Conservation (phyloP, 2,888 invertebrate genomes). For the Pomacea canaliculata region DNA sequence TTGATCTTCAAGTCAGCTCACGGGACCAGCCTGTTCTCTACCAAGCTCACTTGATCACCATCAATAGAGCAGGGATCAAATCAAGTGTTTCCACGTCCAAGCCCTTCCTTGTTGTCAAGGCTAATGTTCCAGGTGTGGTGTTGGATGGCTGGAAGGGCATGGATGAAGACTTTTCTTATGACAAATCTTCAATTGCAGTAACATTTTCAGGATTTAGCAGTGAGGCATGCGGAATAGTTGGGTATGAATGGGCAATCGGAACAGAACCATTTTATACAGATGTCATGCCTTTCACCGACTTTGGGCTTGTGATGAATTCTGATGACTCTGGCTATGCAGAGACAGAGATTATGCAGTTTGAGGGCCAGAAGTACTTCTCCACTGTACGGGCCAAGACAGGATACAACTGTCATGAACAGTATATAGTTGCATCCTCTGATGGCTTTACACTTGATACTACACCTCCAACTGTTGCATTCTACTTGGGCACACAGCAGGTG, state of each 20-base stretch:
- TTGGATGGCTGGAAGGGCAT: constrained; percentile 45
- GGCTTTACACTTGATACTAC: constrained; percentile 47
- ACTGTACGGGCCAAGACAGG: constrained; percentile 51
- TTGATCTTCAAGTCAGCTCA: constrained; percentile 1
- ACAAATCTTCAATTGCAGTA: constrained; percentile 47
- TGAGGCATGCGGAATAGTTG: constrained; percentile 47
- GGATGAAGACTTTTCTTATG: constrained; percentile 43
- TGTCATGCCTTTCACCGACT: constrained; percentile 44
- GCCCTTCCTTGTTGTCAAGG: constrained; percentile 34
- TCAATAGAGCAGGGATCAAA: constrained; percentile 33
- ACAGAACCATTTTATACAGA: constrained; percentile 46
- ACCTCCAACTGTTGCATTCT: constrained; percentile 32
- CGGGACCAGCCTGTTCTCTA: constrained; percentile 14
- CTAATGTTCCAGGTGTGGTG: constrained; percentile 43
- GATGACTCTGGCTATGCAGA: constrained; percentile 47
- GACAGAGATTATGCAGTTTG: constrained; percentile 40
- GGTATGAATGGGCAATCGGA: constrained; percentile 55
- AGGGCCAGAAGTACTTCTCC: constrained; percentile 44
- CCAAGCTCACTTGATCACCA: constrained; percentile 31
- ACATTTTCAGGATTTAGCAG: constrained; percentile 54
- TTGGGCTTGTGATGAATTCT: constrained; percentile 50
- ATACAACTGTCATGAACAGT: constrained; percentile 42
- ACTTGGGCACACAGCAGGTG: not conserved
- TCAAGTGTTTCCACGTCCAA: constrained; percentile 27
- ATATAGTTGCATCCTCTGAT: constrained; percentile 49